Percentiles rank a stretch among this genome's conserved stretches.
phyloP scores from a whole-genome alignment of 1,140 invertebrate genomes.

The Pogonomyrmex californicus region DNA sequence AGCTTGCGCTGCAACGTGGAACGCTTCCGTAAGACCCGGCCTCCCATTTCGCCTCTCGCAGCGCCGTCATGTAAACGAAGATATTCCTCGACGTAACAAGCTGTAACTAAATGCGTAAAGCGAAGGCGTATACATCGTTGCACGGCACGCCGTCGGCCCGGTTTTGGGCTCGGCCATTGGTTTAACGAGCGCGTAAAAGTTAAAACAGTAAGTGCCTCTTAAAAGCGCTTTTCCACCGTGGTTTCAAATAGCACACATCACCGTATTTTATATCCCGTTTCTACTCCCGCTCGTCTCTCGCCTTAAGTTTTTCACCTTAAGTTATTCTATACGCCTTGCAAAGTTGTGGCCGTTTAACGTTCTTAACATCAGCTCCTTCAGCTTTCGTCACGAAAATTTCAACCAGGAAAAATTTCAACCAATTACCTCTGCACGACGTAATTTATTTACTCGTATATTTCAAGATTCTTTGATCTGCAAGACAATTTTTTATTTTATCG shows the following conservation, averaged over 20 bases:
- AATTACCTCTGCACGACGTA: neutral
- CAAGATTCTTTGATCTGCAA: neutral
- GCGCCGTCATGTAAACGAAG: slow-evolving; percentile 68
- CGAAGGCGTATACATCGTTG: slow-evolving; percentile 58
- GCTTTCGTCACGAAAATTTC: neutral
- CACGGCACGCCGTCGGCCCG: slow-evolving; percentile 57
- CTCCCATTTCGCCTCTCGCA: slow-evolving; percentile 45
- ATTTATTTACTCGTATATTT: slow-evolving; percentile 16
- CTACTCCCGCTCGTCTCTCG: neutral
- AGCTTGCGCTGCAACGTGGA: slow-evolving; percentile 6
- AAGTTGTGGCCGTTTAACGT: slow-evolving; percentile 39
- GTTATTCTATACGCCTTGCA: slow-evolving; percentile 24
- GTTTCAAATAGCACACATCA: slow-evolving; percentile 77
- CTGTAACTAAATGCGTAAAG: slow-evolving; percentile 77
- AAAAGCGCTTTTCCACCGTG: slow-evolving; percentile 71
- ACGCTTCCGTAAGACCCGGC: slow-evolving; percentile 16
- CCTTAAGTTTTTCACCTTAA: slow-evolving; percentile 22
- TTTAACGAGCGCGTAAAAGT: slow-evolving; percentile 82
- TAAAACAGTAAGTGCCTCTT: slow-evolving; percentile 79
- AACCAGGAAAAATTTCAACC: neutral
- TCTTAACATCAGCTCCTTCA: slow-evolving; percentile 25
- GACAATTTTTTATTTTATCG: neutral
- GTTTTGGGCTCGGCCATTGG: slow-evolving; percentile 73
- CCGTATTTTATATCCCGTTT: slow-evolving; percentile 67
- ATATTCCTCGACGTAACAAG: slow-evolving; percentile 74